These are phyloP conservation scores for Alauda arvensis DNA, from an alignment of 2,797 vertebrate genomes.

Conservation along the genomic window DNA sequence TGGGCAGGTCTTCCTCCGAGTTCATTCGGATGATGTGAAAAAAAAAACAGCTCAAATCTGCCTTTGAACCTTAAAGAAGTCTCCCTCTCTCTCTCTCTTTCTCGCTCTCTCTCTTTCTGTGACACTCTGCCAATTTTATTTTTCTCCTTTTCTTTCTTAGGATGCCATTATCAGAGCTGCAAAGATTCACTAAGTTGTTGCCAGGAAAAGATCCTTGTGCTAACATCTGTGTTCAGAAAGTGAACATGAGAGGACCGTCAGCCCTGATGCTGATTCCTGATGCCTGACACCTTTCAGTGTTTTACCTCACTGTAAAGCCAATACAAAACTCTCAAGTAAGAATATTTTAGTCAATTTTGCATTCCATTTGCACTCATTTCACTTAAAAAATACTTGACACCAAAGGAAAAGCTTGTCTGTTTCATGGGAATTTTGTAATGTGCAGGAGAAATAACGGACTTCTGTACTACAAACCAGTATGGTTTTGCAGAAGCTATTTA, in stretches of 20 bases:
- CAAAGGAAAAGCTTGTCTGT: background rate
- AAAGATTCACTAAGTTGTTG: fast-evolving
- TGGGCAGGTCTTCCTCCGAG: background rate
- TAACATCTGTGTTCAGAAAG: background rate
- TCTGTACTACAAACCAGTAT: too few relatives aligned
- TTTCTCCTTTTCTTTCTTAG: background rate
- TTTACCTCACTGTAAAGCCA: background rate
- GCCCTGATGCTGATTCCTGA: background rate
- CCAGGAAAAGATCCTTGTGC: background rate
- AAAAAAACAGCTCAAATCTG: background rate
- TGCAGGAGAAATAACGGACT: too few relatives aligned
- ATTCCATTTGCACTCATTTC: background rate
- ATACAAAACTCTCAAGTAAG: background rate
- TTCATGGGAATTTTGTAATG: background rate
- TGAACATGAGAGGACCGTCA: background rate
- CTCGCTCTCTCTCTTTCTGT: background rate
- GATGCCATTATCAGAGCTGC: background rate
- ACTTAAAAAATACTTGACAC: background rate
- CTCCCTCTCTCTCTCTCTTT: background rate
- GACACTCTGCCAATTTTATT: background rate
- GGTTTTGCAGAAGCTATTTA: too few relatives aligned
- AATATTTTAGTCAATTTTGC: background rate
- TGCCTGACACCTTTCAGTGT: background rate
- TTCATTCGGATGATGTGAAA: background rate
- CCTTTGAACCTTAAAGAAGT: background rate